Conservation (phyloP, 2,113 vertebrate species). For the Tachysurus fulvidraco region DNA sequence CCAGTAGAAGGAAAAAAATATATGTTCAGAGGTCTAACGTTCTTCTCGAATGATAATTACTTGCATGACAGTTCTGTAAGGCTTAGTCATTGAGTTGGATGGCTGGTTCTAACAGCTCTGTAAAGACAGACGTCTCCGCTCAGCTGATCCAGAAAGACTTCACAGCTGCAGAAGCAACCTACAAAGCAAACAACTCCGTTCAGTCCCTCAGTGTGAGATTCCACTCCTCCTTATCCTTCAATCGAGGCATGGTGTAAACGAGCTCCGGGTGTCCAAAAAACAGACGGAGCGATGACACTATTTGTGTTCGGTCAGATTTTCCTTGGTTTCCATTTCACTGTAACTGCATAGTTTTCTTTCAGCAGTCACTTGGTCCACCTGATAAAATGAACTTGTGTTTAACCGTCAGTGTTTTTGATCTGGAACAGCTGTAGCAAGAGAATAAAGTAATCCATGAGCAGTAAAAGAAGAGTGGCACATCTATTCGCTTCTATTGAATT, state of each 20-base stretch:
- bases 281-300: slow-evolving; percentile 12
- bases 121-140: neutral
- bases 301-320: slow-evolving; percentile 37
- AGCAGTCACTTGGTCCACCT: slow-evolving; percentile 19
- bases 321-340: neutral
- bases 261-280: neutral
- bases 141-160: slow-evolving; percentile 38
- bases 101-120: neutral
- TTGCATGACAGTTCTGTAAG: neutral
- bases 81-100: neutral
- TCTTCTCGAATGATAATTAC: neutral
- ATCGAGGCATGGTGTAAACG: neutral
- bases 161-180: slow-evolving; percentile 42
- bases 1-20: neutral
- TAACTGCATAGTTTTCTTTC: slow-evolving; percentile 8
- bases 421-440: slow-evolving; percentile 10
- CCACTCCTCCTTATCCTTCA: slow-evolving; percentile 39
- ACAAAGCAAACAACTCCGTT: slow-evolving; percentile 45
- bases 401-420: neutral
- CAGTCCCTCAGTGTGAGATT: slow-evolving; percentile 45
- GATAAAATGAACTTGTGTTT: neutral
- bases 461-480: slow-evolving; percentile 39
- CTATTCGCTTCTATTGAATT: slow-evolving; percentile 47
- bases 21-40: neutral
- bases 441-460: slow-evolving; percentile 25